phyloP scores from a whole-genome alignment of 2,888 invertebrate species.

The Erebia ligea region DNA sequence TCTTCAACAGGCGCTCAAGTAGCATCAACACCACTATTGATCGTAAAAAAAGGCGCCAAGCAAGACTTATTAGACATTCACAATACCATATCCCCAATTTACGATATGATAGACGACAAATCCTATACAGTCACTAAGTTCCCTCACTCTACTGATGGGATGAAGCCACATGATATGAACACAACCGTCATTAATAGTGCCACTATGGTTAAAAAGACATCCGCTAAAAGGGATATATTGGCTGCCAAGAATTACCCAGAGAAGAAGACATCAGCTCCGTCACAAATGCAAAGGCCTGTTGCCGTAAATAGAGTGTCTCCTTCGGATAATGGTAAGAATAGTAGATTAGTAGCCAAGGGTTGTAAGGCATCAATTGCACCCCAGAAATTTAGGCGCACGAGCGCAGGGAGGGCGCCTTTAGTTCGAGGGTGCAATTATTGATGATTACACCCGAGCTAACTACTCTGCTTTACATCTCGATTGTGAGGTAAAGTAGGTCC shows the following conservation, averaged over 20 bases:
- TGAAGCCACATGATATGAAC: constrained; percentile 57
- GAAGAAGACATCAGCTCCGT: constrained; percentile 53
- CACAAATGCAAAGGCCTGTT: constrained; percentile 47
- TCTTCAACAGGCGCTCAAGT: constrained; percentile 61
- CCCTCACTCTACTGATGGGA: constrained; percentile 42
- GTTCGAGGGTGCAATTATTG: too few relatives aligned
- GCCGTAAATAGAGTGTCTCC: constrained; percentile 50
- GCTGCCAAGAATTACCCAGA: constrained; percentile 57
- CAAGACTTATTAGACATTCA: constrained; percentile 64
- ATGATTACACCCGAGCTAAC: too few relatives aligned
- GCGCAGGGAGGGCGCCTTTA: too few relatives aligned
- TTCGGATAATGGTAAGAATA: constrained; percentile 54
- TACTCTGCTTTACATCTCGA: too few relatives aligned
- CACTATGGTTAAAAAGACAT: constrained; percentile 60
- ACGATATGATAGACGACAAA: constrained; percentile 65
- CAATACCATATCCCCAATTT: constrained; percentile 75
- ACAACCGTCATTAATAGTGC: constrained; percentile 66
- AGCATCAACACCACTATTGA: constrained; percentile 70
- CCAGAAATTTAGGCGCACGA: too few relatives aligned
- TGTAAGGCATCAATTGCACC: too few relatives aligned
- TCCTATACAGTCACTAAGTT: constrained; percentile 61
- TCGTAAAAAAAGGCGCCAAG: constrained; percentile 54
- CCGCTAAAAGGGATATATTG: constrained; percentile 67
- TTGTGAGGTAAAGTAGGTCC: too few relatives aligned
- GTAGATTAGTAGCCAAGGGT: too few relatives aligned